A percentile compares a stretch with the other conserved stretches of the same genome.
Evolutionary conservation across 1,140 invertebrate genomes (phyloP).

Genomic region (Drosophila erecta): DNA sequence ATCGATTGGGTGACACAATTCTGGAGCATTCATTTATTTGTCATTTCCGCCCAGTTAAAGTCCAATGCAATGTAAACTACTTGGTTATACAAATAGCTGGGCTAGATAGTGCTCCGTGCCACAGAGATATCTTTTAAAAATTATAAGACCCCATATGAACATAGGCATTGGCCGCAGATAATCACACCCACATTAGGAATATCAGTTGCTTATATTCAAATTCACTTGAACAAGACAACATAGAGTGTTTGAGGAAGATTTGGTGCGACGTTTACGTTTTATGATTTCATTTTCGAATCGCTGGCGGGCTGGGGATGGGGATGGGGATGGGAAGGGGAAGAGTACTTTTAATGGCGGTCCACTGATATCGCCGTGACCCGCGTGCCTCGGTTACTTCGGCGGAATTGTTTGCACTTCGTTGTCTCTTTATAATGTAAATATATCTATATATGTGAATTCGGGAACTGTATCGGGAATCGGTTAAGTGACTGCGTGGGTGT

Average conservation of each 20-base stretch:
- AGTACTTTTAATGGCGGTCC: conserved; percentile 8
- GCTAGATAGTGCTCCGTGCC: not conserved
- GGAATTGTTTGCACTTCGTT: conserved; percentile 58
- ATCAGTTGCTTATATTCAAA: conserved; percentile 39
- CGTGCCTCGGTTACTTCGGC: conserved; percentile 32
- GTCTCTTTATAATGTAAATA: conserved; percentile 60
- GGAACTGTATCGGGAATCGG: conserved; percentile 35
- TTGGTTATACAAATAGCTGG: conserved; percentile 67
- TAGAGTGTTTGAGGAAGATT: conserved; percentile 68
- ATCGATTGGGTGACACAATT: conserved; percentile 60
- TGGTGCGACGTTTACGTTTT: conserved; percentile 57
- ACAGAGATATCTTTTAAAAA: conserved; percentile 22
- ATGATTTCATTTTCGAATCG: conserved; percentile 34
- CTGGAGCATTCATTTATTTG: conserved; percentile 18
- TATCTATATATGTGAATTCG: conserved; percentile 16
- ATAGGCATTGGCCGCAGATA: conserved; percentile 38
- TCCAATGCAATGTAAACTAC: conserved; percentile 65
- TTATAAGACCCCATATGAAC: conserved; percentile 36
- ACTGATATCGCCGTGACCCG: conserved; percentile 63
- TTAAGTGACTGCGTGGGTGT: conserved; percentile 72
- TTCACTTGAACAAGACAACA: conserved; percentile 58
- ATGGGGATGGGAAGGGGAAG: not conserved
- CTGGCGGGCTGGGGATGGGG: too few relatives aligned
- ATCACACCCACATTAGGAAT: conserved; percentile 51
- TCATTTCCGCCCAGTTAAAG: conserved; percentile 33